Base-by-base conservation (phyloP, 2,113 vertebrate species). In the Amia ocellicauda region DNA sequence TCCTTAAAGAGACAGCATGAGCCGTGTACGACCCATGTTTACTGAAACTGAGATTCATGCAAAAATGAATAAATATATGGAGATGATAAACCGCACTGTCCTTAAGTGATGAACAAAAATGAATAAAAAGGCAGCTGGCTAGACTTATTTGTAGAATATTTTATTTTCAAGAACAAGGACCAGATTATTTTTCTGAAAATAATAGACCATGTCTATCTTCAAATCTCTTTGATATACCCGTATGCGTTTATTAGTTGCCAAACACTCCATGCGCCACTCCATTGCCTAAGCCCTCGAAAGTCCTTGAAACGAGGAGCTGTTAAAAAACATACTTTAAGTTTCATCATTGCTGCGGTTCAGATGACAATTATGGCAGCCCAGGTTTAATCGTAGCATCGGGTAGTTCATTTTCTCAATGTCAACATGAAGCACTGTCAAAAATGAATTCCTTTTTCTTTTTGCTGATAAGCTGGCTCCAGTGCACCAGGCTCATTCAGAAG, bases 341-440 rank as follows among this genome's bases (percentile, higher is more conserved):
- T 83, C 82, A 82, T 84, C 77, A 73, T 81, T 56, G 71, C 79
- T 81, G 74, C 88, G 85, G 86, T 86, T 91, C 70, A 85, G 85
- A 84, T 80, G 83, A 86, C 89, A 90, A 90, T 91, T 91, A 92
- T 82, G 85, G 86, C 83, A 89, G 86, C 78, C 76, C 79, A 84
- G 86, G 89, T 91, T 90, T 93, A 91, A 93, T 93, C 90, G 85
- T 88, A 85, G 84, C 85, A 91, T 88, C 88, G 81, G 87, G 84
- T 86, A 89, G 89, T 90, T 92, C 90, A 92, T 92, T 91, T 93
- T 90, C 90, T 92, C 91, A 91, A 90, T 92, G 91, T 93, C 91
- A 95, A 93, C 88, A 91, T 60, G 70, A 92, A 89, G 90, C 90
- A 84, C 88, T 82, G 86, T 86, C 84, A 89, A 90, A 90, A 91